Base-by-base conservation (phyloP, 2,888 invertebrate genomes). In the Drosophila lutescens region DNA sequence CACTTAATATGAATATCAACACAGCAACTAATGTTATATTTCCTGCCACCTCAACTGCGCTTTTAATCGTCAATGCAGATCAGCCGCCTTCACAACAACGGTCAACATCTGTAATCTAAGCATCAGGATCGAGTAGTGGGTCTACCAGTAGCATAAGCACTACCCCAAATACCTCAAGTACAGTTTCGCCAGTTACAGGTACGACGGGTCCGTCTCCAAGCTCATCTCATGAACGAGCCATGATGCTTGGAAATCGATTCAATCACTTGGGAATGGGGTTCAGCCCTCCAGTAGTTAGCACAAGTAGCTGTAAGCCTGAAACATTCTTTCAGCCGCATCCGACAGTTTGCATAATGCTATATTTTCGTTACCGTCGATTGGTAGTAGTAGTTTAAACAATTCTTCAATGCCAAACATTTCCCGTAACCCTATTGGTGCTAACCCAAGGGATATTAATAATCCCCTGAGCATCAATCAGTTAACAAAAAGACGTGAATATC, bases 361-460 rank as follows among this genome's bases (percentile, higher is more conserved):
- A 46, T 61, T 72, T 38, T 53, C 76, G 9, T 49, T 72, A 47
- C 44, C 62, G 36, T 53, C 67, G 17, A 78, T 78, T 51, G 70
- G 72, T 9, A 79, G 76, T 15, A 70, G 49, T 66, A 87, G 78
- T 44, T 59, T 56, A 44, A 79, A 81, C 78, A 90, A 91, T 32
- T 46, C 90, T 91, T 15, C 30, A 55, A 55, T 55, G 30, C 53
- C 40, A 13, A 68, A 46, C 17, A 49, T 76, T 32, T 84, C 84
- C 49, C 93, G 97, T 76, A 95, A 96, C 92, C 97, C 97, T 44
- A 97, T 97, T 63, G 97, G 97, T 69, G 97, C 97, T 50, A 97
- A 97, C 93, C 97, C 97, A 44, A 95, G 97, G 84, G 97, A 98
- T 93, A 95, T 96, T 78, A 98, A 98, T 93, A 97, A 98, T 93